Conservation (phyloP, 2,113 vertebrate genomes). For the Jaculus jaculus region DNA sequence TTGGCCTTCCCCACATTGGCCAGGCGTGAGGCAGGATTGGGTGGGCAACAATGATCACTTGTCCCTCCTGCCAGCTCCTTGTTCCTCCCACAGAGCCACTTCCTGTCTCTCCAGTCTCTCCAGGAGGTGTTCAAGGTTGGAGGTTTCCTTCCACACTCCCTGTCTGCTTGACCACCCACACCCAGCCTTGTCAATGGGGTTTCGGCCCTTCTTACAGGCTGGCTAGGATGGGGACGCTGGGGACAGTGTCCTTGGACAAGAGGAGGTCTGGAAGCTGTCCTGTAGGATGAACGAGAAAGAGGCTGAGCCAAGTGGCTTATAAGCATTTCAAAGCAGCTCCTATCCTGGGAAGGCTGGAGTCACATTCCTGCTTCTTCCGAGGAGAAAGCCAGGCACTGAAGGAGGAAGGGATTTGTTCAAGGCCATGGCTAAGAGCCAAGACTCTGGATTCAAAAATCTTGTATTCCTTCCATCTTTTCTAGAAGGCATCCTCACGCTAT, state of each 20-base stretch:
- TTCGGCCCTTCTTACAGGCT: not conserved
- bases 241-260: not conserved
- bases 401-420: not conserved
- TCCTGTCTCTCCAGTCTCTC: not conserved
- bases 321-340: not conserved
- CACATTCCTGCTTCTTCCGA: not conserved
- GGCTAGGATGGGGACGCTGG: not conserved
- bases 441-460: not conserved
- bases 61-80: not conserved
- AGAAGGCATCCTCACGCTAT: not conserved
- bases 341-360: not conserved
- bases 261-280: not conserved
- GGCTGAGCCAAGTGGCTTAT: not conserved
- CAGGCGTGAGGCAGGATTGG: not conserved
- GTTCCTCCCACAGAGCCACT: not conserved
- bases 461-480: not conserved
- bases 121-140: not conserved
- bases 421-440: not conserved
- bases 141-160: not conserved
- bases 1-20: conserved; percentile 46
- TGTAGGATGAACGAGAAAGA: not conserved
- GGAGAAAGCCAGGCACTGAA: not conserved
- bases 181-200: not conserved
- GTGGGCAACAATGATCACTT: not conserved
- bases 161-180: not conserved